Conservation (phyloP, 2,797 vertebrate genomes). For the Chanos chanos region DNA sequence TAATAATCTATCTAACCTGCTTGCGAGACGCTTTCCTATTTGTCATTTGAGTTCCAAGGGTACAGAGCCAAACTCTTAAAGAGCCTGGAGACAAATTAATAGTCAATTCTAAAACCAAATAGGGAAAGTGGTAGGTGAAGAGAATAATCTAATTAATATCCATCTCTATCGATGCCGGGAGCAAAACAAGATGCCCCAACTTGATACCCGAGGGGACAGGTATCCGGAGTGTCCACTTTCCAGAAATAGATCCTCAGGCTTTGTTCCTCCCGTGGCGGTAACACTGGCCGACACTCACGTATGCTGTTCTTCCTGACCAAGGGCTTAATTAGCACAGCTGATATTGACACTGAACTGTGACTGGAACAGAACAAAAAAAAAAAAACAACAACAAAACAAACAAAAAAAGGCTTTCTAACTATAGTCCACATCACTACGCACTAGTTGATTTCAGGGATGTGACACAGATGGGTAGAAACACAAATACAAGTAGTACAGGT, state of each 20-base stretch:
- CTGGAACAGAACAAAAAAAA: background rate
- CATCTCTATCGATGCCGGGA: slow-evolving; percentile 25
- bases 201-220: slow-evolving; percentile 19
- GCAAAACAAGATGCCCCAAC: slow-evolving; percentile 31
- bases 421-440: background rate
- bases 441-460: no score
- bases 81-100: no score
- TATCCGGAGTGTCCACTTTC: slow-evolving; percentile 40
- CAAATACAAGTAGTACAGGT: no score
- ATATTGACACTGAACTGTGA: slow-evolving; percentile 26
- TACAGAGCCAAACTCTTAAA: no score
- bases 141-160: slow-evolving; percentile 23
- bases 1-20: no score
- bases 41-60: no score
- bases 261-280: slow-evolving; percentile 35
- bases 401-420: background rate
- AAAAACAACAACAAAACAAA: background rate
- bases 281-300: slow-evolving; percentile 35
- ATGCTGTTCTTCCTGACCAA: slow-evolving; percentile 31
- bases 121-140: no score
- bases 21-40: no score
- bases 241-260: slow-evolving; percentile 45
- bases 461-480: no score
- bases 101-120: no score
- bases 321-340: slow-evolving; percentile 42